phyloP scores from a whole-genome alignment of 2,113 vertebrate species.

The Microcebus jonahi region DNA sequence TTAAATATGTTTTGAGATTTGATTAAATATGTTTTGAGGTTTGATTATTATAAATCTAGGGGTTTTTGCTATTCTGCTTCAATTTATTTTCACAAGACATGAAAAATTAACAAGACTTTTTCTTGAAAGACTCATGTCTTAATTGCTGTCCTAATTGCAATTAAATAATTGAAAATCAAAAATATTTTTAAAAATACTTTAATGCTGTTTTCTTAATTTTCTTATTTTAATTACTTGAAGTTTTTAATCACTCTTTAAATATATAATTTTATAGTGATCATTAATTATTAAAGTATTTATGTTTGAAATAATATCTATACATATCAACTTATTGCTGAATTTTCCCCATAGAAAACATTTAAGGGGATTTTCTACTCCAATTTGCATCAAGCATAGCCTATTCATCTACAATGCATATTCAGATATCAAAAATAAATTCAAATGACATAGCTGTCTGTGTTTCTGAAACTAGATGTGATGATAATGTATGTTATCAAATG shows the following conservation, averaged over 20 bases:
- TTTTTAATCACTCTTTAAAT: not conserved
- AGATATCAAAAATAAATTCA: constrained; percentile 11
- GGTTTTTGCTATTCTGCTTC: not conserved
- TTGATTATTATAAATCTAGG: not conserved
- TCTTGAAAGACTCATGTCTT: not conserved
- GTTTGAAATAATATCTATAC: not conserved
- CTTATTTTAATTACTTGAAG: not conserved
- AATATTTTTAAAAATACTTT: not conserved
- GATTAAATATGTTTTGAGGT: not conserved
- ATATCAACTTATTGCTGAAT: constrained; percentile 3
- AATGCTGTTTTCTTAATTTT: not conserved
- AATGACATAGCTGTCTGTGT: not conserved
- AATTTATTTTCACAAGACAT: constrained; percentile 7
- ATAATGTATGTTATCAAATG: not conserved
- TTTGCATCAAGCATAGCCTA: not conserved
- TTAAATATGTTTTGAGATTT: not conserved
- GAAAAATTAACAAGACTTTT: not conserved
- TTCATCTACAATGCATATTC: not conserved
- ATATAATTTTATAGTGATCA: not conserved
- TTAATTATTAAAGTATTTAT: not conserved
- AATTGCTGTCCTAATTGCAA: not conserved
- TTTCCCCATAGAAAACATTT: constrained; percentile 22
- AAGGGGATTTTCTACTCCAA: not conserved
- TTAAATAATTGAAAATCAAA: constrained; percentile 39
- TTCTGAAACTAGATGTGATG: not conserved